A percentile compares a stretch with the other conserved stretches of the same genome.
phyloP scores from a whole-genome alignment of 2,113 vertebrate species.

The Glareola pratincola region DNA sequence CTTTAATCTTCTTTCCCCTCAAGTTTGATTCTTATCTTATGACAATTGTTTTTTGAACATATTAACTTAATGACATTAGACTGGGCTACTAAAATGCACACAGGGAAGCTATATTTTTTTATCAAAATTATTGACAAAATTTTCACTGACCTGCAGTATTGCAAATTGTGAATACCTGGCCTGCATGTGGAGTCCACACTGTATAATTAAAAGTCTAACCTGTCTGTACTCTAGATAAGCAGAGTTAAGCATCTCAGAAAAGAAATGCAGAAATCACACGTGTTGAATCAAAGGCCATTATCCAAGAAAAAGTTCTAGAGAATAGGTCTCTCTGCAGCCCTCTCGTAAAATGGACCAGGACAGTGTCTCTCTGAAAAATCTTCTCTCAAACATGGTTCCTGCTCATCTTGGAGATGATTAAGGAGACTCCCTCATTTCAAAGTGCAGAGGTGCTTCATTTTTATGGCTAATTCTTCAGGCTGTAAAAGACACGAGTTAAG shows the following conservation, averaged over 20 bases:
- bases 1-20: not conserved
- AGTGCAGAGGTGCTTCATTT: not conserved
- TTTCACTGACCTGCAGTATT: not conserved
- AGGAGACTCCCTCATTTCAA: not conserved
- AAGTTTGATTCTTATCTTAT: not conserved
- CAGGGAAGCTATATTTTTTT: not conserved
- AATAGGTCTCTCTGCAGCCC: not conserved
- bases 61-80: not conserved
- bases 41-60: not conserved
- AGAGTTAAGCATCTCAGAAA: not conserved
- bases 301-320: not conserved
- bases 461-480: not conserved
- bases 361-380: not conserved
- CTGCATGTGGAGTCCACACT: not conserved
- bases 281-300: not conserved
- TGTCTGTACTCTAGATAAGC: not conserved
- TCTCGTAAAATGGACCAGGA: not conserved
- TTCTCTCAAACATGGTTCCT: not conserved
- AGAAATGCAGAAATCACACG: not conserved
- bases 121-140: not conserved
- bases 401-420: not conserved
- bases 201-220: not conserved
- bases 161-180: not conserved
- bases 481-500: not conserved
- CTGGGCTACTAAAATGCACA: not conserved